Evolutionary conservation across 2,888 invertebrate species (phyloP), one percentile per base, ranked within the genome.

Genomic region (Acronicta alni): DNA sequence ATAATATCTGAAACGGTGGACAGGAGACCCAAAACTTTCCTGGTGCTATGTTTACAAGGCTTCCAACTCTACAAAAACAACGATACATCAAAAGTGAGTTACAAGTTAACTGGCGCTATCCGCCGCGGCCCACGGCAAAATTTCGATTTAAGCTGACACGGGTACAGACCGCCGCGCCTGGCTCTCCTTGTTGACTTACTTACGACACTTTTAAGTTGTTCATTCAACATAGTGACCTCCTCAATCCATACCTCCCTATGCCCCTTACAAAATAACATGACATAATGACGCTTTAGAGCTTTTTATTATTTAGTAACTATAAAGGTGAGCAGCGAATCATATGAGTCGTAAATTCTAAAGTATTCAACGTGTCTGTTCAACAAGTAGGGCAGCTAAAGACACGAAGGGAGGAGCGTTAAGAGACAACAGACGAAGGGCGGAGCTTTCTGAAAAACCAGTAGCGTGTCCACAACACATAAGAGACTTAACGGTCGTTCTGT

Each of bases 81-180:
- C 90, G 86, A 91, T 92, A 92, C 86, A 92, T 92, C 92, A 92
- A 91, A 92, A 93, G 89, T 89, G 87, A 91, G 88, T 91, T 90
- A 88, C 86, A 89, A 91, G 89, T 90, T 88, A 89, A 91, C 89
- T 85, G 87, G 81, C 81, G 84, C 81, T 85, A 85, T 85, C 86
- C 85, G 84, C 78, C 79, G 72, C 79, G 81, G 79, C 83, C 81
- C 81, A 81, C 77, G 84, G 81, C 79, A 61, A 85, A 87, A 89
- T 89, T 90, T 88, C 84, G 85, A 86, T 89, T 87, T 84, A 86
- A 87, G 83, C 83, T 86, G 86, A 88, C 87, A 87, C 80, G 86
- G 87, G 85, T 84, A 85, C 77, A 81, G 75, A 62, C 75, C 68
- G 76, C 70, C 72, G 72, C 75, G 73, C 72, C 75, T 51, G 74